Evolutionary conservation across 2,888 invertebrate genomes (phyloP), one percentile per base, ranked within the genome.

Genomic region (Epistrophe eligans): DNA sequence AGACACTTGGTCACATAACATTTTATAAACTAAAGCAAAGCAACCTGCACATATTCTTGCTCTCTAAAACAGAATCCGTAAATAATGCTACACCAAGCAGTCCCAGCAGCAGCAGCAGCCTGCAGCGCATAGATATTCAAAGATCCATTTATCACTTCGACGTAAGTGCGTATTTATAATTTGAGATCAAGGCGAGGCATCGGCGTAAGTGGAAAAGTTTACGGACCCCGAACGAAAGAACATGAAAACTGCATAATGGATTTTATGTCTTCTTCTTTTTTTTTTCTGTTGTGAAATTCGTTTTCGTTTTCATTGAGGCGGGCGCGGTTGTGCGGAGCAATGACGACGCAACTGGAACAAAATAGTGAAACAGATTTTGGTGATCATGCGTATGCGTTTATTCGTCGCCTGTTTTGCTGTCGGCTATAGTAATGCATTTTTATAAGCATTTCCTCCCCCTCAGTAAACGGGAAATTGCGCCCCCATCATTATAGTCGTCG

Each of bases 161-260:
- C 79, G 79, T 79, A 67, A 79, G 83, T 87, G 87, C 83, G 82
- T 83, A 83, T 83, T 79, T 79, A 76, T 87, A 87, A 83, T 87
- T 79, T 83, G 87, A 79, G 87, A 87, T 87, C 87, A 87, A 87
- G 87, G 87, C 87, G 72, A 87, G 83, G 76, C 87, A 83, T 71
- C 64, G 52, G 52, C 55, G 40, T 87, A 76, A 83, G 72, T 87
- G 83, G 72, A 79, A 79, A 79, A 87, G 87, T 87, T 83, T 79
- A 79, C 79, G 55, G 72, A 83, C 87, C 83, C 79, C 87, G 48
- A 72, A 40, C 9, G n/a, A 52, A 67, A 17, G 52, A 76, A 72
- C 62, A 67, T 52, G 60, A 48, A 73, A 55, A 15, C 45, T 52
- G 66, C 55, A 55, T 45, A 87, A 79, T 87, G 77, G 71, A 76